Evolutionary conservation across 2,113 vertebrate species (phyloP).

Genomic region (Azemiops feae): DNA sequence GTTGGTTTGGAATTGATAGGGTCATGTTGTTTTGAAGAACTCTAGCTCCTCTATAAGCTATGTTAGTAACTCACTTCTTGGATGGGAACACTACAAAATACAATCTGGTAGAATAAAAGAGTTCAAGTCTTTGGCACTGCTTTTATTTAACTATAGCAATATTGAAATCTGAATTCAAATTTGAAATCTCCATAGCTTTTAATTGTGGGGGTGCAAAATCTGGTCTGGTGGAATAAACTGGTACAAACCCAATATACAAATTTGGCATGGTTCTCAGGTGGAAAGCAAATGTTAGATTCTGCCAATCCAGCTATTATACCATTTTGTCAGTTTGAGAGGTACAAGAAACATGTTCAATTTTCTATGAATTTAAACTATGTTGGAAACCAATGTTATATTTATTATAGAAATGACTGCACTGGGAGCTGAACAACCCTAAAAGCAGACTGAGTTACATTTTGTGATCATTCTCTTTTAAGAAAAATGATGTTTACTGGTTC

Average conservation of each 20-base stretch:
- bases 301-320: background rate
- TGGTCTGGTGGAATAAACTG: background rate
- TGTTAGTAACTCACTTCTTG: background rate
- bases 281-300: background rate
- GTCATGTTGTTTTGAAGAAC: background rate
- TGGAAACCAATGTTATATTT: background rate
- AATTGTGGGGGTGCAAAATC: background rate
- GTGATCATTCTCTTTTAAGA: background rate
- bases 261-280: background rate
- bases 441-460: background rate
- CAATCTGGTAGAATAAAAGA: background rate
- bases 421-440: background rate
- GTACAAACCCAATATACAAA: background rate
- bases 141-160: background rate
- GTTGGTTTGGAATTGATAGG: background rate
- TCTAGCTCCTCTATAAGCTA: background rate
- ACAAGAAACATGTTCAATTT: background rate
- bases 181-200: background rate
- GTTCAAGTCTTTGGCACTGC: background rate
- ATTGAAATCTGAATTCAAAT: background rate
- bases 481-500: background rate
- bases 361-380: background rate
- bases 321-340: background rate
- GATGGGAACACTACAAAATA: background rate
- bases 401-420: background rate